phyloP scores from a whole-genome alignment of 2,888 invertebrate genomes.

The Hydrotaea diabolus region DNA sequence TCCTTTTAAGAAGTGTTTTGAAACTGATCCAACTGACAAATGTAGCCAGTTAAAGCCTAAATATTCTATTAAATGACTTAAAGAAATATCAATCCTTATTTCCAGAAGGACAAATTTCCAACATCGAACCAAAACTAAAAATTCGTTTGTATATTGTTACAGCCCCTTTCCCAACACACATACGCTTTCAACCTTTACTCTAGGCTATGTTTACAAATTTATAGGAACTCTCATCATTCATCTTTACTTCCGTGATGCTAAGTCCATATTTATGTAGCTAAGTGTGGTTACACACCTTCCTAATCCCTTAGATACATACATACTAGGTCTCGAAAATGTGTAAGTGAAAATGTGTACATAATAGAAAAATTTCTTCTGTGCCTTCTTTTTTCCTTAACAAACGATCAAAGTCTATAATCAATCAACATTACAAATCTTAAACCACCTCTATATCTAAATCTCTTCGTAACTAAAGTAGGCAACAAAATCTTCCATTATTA shows the following conservation, averaged over 20 bases:
- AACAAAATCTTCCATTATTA: background rate
- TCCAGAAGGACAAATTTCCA: too few relatives aligned
- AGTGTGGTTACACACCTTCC: too few relatives aligned
- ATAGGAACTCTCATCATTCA: constrained; percentile 38
- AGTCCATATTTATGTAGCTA: too few relatives aligned
- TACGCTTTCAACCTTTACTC: background rate
- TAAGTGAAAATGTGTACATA: constrained; percentile 55
- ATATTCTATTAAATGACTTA: too few relatives aligned
- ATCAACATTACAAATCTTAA: background rate
- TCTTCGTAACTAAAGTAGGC: background rate
- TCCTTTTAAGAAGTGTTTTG: too few relatives aligned
- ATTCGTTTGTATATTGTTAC: constrained; percentile 33
- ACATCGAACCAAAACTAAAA: constrained; percentile 52
- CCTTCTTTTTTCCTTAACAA: constrained; percentile 74
- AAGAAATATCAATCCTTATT: too few relatives aligned
- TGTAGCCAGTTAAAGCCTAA: too few relatives aligned
- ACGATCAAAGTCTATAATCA: constrained; percentile 40
- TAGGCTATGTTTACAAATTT: constrained; percentile 55
- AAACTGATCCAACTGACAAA: too few relatives aligned
- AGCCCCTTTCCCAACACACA: too few relatives aligned
- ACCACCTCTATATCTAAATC: too few relatives aligned
- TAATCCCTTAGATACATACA: background rate
- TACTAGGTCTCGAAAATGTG: background rate
- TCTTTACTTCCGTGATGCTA: background rate
- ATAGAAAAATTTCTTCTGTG: constrained; percentile 78